Base-by-base conservation (phyloP, 2,797 vertebrate genomes). In the Gymnothorax javanicus region DNA sequence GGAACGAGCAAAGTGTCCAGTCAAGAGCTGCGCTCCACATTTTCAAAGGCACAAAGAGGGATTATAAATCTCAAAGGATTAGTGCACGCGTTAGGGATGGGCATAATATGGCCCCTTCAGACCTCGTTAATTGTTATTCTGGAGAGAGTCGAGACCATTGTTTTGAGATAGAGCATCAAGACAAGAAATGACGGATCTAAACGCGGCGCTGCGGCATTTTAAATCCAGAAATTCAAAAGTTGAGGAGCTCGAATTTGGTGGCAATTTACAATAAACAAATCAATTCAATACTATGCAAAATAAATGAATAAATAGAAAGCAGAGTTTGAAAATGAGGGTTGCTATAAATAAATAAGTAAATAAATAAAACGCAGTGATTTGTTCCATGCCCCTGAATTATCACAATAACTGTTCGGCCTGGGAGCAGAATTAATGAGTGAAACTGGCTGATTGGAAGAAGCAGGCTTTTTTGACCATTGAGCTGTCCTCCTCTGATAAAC, bases 1-100 rank as follows among this genome's bases (percentile, higher is more conserved):
- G 15, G 60, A 54, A 58, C 64, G 23, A 59, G 27, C 7, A 58
- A 77, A 27, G 67, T 84, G 71, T 50, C 59, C 83, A 4, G 27
- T 58, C 13, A 25, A 20, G 50, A 64, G 25, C 33, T 82, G 71
- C 33, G 27, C n/a, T 60, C 20, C 75, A 57, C 62, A 20, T 59
- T 67, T 87, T 88, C 77, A 85, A 85, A 87, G 71, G 71, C 23
- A 33, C n/a, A 23, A 27, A 13, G 12, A 25, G 83, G 83, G 75
- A 85, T 17, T 25, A 23, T 17, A 82, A 9, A 54, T 71, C 75
- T 27, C 87, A 25, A 59, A 67, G 77, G 83, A 57, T 67, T n/a
- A n/a, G 13, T 43, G 43, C 33, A 15, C 27, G 5, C 33, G 15
- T 7, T 11, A 11, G 83, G 83, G 52, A 81, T 7, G 43, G 57